Percentiles rank a stretch among this genome's conserved stretches.
These are phyloP conservation scores for Nibea coibor DNA, from an alignment of 2,113 vertebrate genomes.

Conservation along the genomic window DNA sequence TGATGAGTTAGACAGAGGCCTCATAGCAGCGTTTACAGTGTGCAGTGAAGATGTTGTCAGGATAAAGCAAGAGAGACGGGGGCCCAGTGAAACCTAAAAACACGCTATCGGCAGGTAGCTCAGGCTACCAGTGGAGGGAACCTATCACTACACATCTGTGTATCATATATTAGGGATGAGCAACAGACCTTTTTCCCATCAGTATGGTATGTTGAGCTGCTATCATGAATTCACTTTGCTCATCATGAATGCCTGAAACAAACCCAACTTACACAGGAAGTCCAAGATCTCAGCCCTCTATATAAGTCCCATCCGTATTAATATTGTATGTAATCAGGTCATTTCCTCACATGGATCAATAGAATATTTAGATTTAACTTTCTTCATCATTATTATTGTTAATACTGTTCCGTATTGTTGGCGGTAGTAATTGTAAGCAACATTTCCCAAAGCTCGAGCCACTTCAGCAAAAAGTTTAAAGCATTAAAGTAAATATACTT, in stretches of 20 bases:
- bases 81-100: conserved; percentile 47
- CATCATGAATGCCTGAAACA: neutral
- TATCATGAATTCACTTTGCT: conserved; percentile 10
- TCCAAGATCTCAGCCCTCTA: conserved; percentile 4
- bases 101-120: conserved; percentile 27
- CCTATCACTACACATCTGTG: conserved; percentile 13
- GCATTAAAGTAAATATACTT: neutral
- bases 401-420: neutral
- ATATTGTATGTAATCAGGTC: neutral
- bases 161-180: conserved; percentile 14
- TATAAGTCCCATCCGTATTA: neutral
- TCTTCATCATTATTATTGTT: neutral
- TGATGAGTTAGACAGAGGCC: conserved; percentile 62
- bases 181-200: conserved; percentile 45
- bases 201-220: conserved; percentile 21
- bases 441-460: neutral
- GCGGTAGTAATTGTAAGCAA: neutral
- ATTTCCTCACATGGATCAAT: neutral
- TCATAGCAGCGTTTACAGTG: conserved; percentile 49
- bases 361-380: neutral
- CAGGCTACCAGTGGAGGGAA: conserved; percentile 12
- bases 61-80: conserved; percentile 31
- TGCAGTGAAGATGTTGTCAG: conserved; percentile 48
- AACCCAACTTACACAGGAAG: conserved; percentile 1
- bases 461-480: neutral